Conservation (phyloP, 1,140 invertebrate species). For the Bombus vancouverensis region DNA sequence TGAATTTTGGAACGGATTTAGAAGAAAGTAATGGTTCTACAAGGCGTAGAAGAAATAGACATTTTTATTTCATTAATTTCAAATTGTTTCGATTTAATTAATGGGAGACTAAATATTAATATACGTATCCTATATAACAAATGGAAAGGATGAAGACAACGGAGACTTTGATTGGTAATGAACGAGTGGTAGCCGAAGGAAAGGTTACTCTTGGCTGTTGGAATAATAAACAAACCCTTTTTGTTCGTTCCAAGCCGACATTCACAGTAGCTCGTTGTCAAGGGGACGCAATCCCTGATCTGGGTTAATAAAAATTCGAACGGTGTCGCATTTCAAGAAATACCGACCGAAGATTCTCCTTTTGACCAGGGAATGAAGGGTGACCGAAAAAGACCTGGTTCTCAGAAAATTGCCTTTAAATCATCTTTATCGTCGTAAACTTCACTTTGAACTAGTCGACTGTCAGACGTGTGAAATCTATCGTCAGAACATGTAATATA, state of each 20-base stretch:
- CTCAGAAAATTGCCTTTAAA: slow-evolving; percentile 24
- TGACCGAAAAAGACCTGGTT: slow-evolving; percentile 14
- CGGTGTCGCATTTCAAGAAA: slow-evolving; percentile 54
- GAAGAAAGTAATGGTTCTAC: neutral
- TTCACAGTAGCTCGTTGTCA: slow-evolving; percentile 48
- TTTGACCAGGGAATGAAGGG: slow-evolving; percentile 20
- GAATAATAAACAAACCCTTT: slow-evolving; percentile 66
- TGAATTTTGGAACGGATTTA: neutral
- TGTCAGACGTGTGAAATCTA: neutral
- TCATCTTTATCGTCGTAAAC: slow-evolving; percentile 40
- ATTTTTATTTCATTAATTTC: neutral
- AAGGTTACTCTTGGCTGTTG: slow-evolving; percentile 46
- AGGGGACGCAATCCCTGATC: slow-evolving; percentile 31
- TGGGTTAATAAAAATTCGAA: slow-evolving; percentile 56
- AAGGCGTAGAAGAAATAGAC: neutral
- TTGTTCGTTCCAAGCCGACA: slow-evolving; percentile 7
- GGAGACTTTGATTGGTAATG: neutral
- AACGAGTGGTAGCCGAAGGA: neutral
- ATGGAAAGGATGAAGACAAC: neutral
- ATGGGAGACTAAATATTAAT: too few relatives aligned
- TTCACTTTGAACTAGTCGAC: slow-evolving; percentile 22
- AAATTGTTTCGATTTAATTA: neutral
- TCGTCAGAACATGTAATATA: neutral
- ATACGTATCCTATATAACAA: neutral
- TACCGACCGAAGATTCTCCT: slow-evolving; percentile 16